Conservation (phyloP, 2,113 vertebrate genomes). For the Puntigrus tetrazona region DNA sequence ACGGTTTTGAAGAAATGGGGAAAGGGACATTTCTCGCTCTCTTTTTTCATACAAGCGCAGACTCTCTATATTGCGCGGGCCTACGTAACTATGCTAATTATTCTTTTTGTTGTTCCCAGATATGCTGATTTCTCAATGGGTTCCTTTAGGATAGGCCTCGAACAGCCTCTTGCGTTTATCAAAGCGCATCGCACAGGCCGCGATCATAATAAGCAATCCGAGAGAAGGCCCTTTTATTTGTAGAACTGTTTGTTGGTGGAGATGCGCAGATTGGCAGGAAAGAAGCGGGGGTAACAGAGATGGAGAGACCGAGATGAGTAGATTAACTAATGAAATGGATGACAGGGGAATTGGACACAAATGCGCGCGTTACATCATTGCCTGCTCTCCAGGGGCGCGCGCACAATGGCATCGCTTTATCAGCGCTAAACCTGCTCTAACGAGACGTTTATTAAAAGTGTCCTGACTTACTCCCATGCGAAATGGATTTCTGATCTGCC, state of each 20-base stretch:
- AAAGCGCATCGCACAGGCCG: conserved; percentile 26
- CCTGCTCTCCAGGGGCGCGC: conserved; percentile 60
- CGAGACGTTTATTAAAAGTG: conserved; percentile 71
- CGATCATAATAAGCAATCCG: conserved; percentile 41
- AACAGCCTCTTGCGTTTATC: conserved; percentile 34
- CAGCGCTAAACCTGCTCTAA: conserved; percentile 70
- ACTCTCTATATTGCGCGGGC: neutral
- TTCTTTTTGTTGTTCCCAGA: neutral
- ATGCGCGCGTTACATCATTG: conserved; percentile 53
- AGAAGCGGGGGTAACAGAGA: conserved; percentile 43
- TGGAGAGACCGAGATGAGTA: conserved; percentile 68
- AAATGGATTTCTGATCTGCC: conserved; percentile 52
- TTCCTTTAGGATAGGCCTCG: neutral
- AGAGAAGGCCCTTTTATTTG: conserved; percentile 22
- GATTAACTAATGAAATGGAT: conserved; percentile 73
- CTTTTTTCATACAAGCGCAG: neutral
- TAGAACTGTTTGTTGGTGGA: conserved; percentile 47
- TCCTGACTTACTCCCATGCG: conserved; percentile 64
- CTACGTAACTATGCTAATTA: neutral
- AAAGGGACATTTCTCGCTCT: neutral
- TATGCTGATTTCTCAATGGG: neutral
- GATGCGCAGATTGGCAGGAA: conserved; percentile 39
- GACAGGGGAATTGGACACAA: conserved; percentile 63
- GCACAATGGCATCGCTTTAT: conserved; percentile 70
- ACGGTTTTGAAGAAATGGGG: conserved; percentile 1